Evolutionary conservation across 1,140 invertebrate species (phyloP), one percentile per base, ranked within the genome.

Genomic region (Aphelenchoides fujianensis): DNA sequence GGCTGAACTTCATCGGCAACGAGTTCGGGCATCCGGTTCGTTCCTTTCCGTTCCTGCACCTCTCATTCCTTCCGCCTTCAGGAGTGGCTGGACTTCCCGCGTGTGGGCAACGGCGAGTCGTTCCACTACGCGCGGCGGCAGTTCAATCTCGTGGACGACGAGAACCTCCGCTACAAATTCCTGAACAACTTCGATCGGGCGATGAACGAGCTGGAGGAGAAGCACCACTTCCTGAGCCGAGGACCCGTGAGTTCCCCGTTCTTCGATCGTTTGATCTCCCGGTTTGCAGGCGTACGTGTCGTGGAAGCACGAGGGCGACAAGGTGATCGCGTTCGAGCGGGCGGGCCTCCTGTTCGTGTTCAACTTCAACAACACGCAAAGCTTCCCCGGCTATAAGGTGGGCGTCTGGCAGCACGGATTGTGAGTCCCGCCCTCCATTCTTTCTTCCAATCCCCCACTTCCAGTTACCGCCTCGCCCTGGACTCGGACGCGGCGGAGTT

Each of bases 11-110:
- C 82, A 98, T 98, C 67, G 95, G 96, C 19, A 99, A 99, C 86
- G 96, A 98, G 86, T 98, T 98, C 87, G 97, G 97, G 3, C 97
- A 99, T 89, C 97, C 97, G 0, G n/a, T n/a, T n/a, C n/a, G n/a
- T n/a, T n/a, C n/a, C n/a, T n/a, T n/a, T n/a, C n/a, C n/a, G n/a
- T n/a, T n/a, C n/a, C n/a, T n/a, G n/a, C n/a, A n/a, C n/a, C n/a
- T n/a, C n/a, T n/a, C n/a, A n/a, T n/a, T n/a, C n/a, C n/a, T n/a
- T n/a, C n/a, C n/a, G n/a, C n/a, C n/a, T n/a, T n/a, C n/a, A n/a
- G n/a, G 97, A 99, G 86, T 99, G 97, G 97, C 86, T 99, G 31
- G 97, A 99, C 86, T 99, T 99, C 86, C 97, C 97, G 0, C 88
- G 97, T 9, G 88, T 88, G 1, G 97, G 96, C 28, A 99, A 99